A percentile compares a stretch with the other conserved stretches of the same genome.
Evolutionary conservation across 2,113 vertebrate species (phyloP).

Genomic region (Sapayoa aenigma): DNA sequence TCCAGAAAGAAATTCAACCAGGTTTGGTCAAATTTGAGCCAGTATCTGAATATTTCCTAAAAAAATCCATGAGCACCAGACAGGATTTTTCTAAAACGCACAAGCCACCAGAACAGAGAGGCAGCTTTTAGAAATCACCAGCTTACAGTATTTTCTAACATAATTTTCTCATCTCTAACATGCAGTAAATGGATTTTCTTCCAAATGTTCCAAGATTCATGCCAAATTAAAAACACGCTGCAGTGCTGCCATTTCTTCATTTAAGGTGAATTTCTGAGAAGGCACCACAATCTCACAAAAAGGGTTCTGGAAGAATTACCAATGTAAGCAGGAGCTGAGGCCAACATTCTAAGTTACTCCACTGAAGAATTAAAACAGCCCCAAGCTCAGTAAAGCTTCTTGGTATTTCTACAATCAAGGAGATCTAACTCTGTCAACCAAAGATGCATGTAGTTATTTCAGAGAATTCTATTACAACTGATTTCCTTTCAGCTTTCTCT

Average conservation of each 20-base stretch:
- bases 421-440: background rate
- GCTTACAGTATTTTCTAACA: background rate
- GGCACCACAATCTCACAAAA: background rate
- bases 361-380: background rate
- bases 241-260: background rate
- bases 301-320: background rate
- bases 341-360: background rate
- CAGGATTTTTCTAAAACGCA: background rate
- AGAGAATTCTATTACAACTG: background rate
- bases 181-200: background rate
- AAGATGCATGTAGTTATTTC: background rate
- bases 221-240: background rate
- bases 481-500: background rate
- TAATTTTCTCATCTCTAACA: background rate
- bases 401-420: background rate
- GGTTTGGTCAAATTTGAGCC: background rate
- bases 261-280: background rate
- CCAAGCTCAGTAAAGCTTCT: background rate
- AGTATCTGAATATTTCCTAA: background rate
- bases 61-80: background rate
- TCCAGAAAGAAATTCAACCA: background rate
- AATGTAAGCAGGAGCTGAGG: background rate
- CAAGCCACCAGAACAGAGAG: background rate
- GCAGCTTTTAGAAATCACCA: background rate
- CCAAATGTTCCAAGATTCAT: background rate